Conservation (phyloP, 1,140 invertebrate species). For the Delia radicum region DNA sequence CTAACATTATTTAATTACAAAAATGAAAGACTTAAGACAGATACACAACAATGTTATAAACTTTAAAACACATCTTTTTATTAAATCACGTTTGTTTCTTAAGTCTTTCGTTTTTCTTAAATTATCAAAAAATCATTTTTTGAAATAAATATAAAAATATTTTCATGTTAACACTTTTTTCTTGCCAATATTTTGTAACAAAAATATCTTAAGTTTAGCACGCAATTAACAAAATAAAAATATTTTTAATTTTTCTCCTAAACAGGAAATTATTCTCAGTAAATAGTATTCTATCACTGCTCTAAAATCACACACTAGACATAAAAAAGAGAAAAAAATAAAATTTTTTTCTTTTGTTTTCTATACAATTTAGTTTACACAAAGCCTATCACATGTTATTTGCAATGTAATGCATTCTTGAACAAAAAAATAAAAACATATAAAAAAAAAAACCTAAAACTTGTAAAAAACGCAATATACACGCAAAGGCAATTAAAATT, state of each 20-base stretch:
- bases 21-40: no score
- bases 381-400: conserved; percentile 9
- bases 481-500: conserved; percentile 28
- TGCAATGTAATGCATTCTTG: conserved; percentile 6
- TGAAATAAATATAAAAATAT: no score
- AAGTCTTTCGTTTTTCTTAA: no score
- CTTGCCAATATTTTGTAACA: no score
- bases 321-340: neutral
- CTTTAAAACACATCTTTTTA: no score
- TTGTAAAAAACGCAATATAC: conserved; percentile 23
- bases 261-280: conserved; percentile 1
- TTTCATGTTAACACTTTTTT: no score
- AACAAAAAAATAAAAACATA: neutral
- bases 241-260: neutral
- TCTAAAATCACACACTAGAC: conserved; percentile 3
- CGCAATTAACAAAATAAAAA: no score
- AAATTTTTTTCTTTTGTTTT: neutral
- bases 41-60: no score
- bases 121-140: no score
- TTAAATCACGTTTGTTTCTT: no score
- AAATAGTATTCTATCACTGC: conserved; percentile 1
- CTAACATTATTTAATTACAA: no score
- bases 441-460: neutral
- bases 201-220: no score
- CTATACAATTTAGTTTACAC: neutral